Base-by-base conservation (phyloP, 2,113 vertebrate species). In the Melanostigma gelatinosum region DNA sequence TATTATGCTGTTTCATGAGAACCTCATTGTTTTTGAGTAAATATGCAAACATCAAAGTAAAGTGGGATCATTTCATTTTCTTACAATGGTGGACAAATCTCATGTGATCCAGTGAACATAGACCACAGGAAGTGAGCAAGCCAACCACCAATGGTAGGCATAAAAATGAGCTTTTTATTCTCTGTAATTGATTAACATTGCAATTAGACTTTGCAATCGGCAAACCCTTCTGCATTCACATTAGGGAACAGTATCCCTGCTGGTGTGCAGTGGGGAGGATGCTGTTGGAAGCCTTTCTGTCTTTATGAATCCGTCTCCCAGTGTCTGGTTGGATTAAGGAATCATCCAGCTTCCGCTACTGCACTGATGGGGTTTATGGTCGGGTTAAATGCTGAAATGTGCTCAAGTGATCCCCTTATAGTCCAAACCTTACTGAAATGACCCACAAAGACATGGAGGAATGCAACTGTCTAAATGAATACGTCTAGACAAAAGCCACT, bases 121-220 rank as follows among this genome's bases (percentile, higher is more conserved):
- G 52, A 62, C 72, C 65, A 83, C 77, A 83, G 85, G 77, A 89
- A 87, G 74, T 66, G 65, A 40, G 82, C 82, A 72, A 9, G 70
- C 50, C 75, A 79, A 57, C 77, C 77, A 72, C 73, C 80, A 80
- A 78, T 72, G 66, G 70, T 50, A 79, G 62, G 84, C 85, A 73
- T 84, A 83, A 79, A 87, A 90, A 83, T 86, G 1, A 86, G 83
- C 75, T 82, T 91, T 93, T 88, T 86, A 90, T 85, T 90, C 75
- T 81, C 83, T 81, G 73, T 91, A 92, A 94, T 92, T 93, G 89
- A 93, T 93, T 91, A 92, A 93, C 86, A 88, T 87, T 91, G 90
- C 87, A 93, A 91, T 94, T 90, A 91, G 82, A 83, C 82, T 92
- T 92, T 88, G 73, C 85, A 87, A 84, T 81, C 64, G 69, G 82